Evolutionary conservation across 2,797 vertebrate species (phyloP), one percentile per base, ranked within the genome.

Genomic region (Hirundo rustica): DNA sequence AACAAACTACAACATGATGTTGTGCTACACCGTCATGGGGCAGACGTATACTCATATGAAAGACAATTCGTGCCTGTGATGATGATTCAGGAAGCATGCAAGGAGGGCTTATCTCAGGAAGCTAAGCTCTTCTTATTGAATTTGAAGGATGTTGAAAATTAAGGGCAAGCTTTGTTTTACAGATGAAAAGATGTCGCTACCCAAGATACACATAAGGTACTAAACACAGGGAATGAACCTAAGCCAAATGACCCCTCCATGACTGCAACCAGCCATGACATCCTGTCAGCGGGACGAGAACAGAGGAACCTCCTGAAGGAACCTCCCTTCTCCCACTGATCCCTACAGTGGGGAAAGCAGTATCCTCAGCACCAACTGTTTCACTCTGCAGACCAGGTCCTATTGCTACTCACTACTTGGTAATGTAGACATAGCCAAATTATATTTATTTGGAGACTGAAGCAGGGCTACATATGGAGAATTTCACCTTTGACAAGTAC

Each of bases 401-500:
- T 84, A 81, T 62, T 78, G 79, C 82, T 86, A 80, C 62, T 81
- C 62, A 72, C 68, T 81, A 42, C 79, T 91, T 51, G 76, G 61
- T 92, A 78, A 93, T 65, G 73, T 62, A 96, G 94, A 93, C 70
- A 75, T 75, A 95, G 66, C 30, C 45, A 81, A 86, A 95, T 82
- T 84, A 53, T 86, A 97, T 96, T 96, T 96, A 96, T 97, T 96
- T 97, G 90, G 84, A 97, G 93, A 87, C 71, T 95, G 92, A 95
- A 94, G 51, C 71, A 91, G 61, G 89, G 88, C 68, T 95, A 78
- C 96, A 96, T 95, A 96, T 97, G 96, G 96, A 95, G 77, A 94
- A 95, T 92, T 96, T 97, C 95, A 96, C 96, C 96, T 97, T 89
- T 96, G 96, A 96, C 96, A 96, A 96, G 93, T 77, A 96, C 86